Conservation (phyloP, 2,888 invertebrate species). For the Meloe dianella region DNA sequence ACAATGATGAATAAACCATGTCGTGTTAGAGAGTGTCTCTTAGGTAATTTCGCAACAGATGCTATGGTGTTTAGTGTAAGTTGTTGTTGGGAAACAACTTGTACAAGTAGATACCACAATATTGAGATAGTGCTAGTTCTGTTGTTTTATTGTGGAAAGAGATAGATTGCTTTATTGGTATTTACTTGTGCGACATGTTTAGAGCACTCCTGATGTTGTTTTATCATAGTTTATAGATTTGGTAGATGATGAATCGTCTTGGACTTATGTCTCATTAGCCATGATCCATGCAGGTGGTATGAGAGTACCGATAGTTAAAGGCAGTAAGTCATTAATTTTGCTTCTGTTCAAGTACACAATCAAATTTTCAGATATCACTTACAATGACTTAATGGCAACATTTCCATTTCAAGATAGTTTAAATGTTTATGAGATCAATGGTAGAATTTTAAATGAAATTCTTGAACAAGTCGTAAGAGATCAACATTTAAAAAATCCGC, state of each 20-base stretch:
- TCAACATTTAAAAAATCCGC: conserved; percentile 19
- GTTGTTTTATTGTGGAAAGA: too few species aligned
- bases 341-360: not conserved
- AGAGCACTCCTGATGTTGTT: too few species aligned
- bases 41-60: conserved; percentile 77
- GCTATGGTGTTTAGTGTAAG: conserved; percentile 71
- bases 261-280: conserved; percentile 73
- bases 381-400: conserved; percentile 70
- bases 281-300: conserved; percentile 74
- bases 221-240: conserved; percentile 36
- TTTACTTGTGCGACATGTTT: too few species aligned
- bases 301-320: conserved; percentile 70
- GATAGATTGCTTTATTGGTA: too few species aligned
- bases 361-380: conserved; percentile 69
- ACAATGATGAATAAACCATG: conserved; percentile 56
- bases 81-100: conserved; percentile 10
- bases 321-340: conserved; percentile 61
- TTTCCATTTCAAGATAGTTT: conserved; percentile 80
- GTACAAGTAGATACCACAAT: too few species aligned
- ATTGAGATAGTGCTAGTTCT: too few species aligned
- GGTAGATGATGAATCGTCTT: conserved; percentile 52
- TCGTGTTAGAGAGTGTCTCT: conserved; percentile 70
- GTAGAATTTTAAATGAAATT: conserved; percentile 53
- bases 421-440: conserved; percentile 72
- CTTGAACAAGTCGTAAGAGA: conserved; percentile 20